These are phyloP conservation scores for Paratilapia polleni DNA, from an alignment of 2,113 vertebrate genomes.

Conservation along the genomic window DNA sequence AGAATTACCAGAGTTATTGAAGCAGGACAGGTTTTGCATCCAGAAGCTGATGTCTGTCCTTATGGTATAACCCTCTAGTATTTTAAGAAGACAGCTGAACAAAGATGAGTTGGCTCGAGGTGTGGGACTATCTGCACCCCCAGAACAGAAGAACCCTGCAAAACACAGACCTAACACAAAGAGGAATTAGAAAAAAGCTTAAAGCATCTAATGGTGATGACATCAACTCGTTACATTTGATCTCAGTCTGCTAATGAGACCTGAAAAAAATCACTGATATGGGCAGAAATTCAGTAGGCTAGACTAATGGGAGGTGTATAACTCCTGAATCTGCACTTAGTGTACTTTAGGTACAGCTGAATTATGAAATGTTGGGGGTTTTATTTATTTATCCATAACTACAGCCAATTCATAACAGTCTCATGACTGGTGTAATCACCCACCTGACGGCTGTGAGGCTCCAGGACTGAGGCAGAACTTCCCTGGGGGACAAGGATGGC, in stretches of 20 bases:
- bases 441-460: constrained; percentile 75
- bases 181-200: not conserved
- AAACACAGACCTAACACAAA: constrained; percentile 76
- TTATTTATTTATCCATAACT: not conserved
- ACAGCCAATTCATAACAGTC: not conserved
- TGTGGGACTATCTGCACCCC: constrained; percentile 64
- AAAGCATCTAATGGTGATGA: not conserved
- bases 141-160: constrained; percentile 80
- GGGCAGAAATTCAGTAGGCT: not conserved
- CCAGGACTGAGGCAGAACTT: constrained; percentile 80
- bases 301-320: not conserved
- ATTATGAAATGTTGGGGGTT: not conserved
- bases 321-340: not conserved
- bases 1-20: constrained; percentile 36
- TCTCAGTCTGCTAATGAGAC: not conserved
- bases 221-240: not conserved
- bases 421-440: constrained; percentile 5
- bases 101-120: constrained; percentile 69
- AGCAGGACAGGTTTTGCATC: constrained; percentile 62
- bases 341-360: not conserved
- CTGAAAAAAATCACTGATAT: not conserved
- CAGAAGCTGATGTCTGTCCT: constrained; percentile 36
- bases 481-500: constrained; percentile 85
- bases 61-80: constrained; percentile 47
- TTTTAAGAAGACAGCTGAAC: constrained; percentile 69